These are phyloP conservation scores for Montipora cactus DNA, from an alignment of 64 coral and sea anemone species.

Conservation along the genomic window DNA sequence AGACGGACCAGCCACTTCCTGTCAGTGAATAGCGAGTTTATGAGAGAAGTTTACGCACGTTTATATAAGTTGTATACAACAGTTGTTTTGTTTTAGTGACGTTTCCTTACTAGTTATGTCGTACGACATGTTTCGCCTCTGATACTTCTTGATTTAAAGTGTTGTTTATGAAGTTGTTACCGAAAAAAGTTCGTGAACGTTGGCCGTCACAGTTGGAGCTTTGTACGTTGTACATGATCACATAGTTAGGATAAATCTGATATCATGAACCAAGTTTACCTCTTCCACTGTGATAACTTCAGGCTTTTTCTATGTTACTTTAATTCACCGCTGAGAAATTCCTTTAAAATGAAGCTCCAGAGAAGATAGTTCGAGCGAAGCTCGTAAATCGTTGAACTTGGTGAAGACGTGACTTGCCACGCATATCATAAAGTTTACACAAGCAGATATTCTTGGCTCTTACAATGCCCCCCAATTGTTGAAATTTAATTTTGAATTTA, in stretches of 20 bases:
- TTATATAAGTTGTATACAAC: background rate
- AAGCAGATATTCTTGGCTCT: background rate
- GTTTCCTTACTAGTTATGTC: background rate
- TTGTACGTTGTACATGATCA: background rate
- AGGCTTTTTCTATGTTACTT: background rate
- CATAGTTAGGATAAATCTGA: background rate
- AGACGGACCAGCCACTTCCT: slow-evolving; percentile 14
- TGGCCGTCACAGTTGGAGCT: slow-evolving; percentile 6
- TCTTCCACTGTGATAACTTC: background rate
- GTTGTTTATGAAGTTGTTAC: slow-evolving; percentile 43
- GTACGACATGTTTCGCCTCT: background rate
- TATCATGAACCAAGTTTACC: background rate
- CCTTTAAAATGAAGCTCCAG: background rate
- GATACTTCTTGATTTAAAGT: background rate
- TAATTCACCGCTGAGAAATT: background rate
- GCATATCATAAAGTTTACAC: slow-evolving; percentile 42
- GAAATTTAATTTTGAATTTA: background rate
- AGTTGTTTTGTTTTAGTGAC: background rate
- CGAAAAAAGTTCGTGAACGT: slow-evolving; percentile 15
- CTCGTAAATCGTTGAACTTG: background rate
- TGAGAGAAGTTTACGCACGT: background rate
- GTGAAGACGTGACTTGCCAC: slow-evolving; percentile 36
- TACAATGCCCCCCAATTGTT: background rate
- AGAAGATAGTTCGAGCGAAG: background rate
- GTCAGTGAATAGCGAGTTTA: slow-evolving; percentile 25